Base-by-base conservation (phyloP, 2,888 invertebrate species). In the Lepetodrilus schrolli region DNA sequence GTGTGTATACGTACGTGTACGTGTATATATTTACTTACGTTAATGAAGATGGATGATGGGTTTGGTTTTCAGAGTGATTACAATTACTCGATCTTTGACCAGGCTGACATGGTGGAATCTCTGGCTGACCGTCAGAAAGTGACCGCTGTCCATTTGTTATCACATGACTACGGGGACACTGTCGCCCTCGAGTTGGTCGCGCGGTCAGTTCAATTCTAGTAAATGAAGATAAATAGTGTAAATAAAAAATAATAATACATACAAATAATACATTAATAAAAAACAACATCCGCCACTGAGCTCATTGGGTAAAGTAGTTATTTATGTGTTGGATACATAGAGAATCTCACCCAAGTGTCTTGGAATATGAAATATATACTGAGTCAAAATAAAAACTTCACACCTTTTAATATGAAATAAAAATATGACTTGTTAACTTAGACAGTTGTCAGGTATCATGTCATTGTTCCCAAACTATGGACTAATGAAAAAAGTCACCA, bases 131-230 rank as follows among this genome's bases (percentile, higher is more conserved):
- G 81, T 13, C 71, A 89, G 20, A 74, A 76, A 7, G 74, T 90
- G 0, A 73, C 68, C 0, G 70, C 79, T 1, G 83, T 85, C 5
- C 90, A 90, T 74, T 43, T 91, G 4, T 72, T 90, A 66, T 81
- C 90, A 26, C 91, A 91, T 82, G 90, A 91, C 80, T 88, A 89
- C 77, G 90, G 90, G 1, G 90, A 90, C 75, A 89, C 90, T 3
- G 90, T 90, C 20, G 89, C 89, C 3, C 84, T 89, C 73, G 90
- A 91, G 74, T 75, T 90, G 17, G 74, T 91, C n/a, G 84, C 86
- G 23, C 87, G 87, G 85, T 87, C 3, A 38, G n/a, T n/a, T n/a
- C 2, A 51, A 20, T 13, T 21, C 4, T 51, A 20, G 17, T 20
- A 13, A 17, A 51, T 13, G 21, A 13, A 20, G 17, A 51, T 51